Conservation (phyloP, 2,113 vertebrate species). For the Hydrochoerus hydrochaeris region DNA sequence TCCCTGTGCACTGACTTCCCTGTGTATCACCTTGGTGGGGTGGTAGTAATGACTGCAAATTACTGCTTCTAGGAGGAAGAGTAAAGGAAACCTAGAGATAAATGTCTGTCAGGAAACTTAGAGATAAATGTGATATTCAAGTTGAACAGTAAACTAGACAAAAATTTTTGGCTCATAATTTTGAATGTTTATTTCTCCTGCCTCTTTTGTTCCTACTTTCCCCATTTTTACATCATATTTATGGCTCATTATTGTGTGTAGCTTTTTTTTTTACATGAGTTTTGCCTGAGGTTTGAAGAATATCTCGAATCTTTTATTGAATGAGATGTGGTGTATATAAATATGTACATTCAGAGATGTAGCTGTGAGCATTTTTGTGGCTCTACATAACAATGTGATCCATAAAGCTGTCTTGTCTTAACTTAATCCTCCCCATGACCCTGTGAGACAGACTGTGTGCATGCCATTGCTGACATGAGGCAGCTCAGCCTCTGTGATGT, state of each 20-base stretch:
- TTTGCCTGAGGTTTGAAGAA: conserved; percentile 51
- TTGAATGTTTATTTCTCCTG: conserved; percentile 55
- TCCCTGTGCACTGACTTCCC: neutral
- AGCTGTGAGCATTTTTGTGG: neutral
- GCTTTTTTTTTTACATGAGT: neutral
- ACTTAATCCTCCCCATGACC: neutral
- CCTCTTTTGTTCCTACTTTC: conserved; percentile 44
- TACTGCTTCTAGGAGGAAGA: neutral
- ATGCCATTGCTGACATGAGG: neutral
- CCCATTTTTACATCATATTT: conserved; percentile 51
- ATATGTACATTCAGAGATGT: neutral
- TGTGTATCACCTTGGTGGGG: neutral
- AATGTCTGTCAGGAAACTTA: conserved; percentile 36
- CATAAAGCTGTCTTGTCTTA: neutral
- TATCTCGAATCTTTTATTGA: conserved; percentile 16
- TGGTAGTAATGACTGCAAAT: neutral
- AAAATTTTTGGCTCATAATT: conserved; percentile 28
- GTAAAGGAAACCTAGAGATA: neutral
- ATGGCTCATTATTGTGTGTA: conserved; percentile 44
- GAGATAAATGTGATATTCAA: conserved; percentile 3
- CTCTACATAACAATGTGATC: neutral
- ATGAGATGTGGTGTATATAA: neutral
- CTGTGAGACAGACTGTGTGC: neutral
- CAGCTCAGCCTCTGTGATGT: neutral
- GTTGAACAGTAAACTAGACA: conserved; percentile 26